Percentiles rank a stretch among this genome's conserved stretches.
These are phyloP conservation scores for Brachyistius frenatus DNA, from an alignment of 2,113 vertebrate genomes.

Conservation along the genomic window DNA sequence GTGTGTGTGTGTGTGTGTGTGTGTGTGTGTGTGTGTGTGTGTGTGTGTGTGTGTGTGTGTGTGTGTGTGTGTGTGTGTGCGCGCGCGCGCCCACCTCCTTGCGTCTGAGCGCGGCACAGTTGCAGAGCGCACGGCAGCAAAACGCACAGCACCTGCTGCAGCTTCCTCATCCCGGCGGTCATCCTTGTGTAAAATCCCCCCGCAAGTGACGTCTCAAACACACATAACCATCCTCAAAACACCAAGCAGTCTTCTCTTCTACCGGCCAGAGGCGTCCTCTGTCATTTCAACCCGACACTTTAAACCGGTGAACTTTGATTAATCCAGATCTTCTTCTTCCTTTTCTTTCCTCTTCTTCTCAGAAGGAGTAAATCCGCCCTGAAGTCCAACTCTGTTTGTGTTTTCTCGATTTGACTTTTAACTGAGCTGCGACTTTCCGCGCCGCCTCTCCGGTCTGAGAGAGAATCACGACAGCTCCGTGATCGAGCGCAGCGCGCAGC, in stretches of 20 bases:
- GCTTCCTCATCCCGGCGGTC: slow-evolving; percentile 33
- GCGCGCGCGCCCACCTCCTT: slow-evolving; percentile 66
- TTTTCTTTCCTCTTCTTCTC: background rate
- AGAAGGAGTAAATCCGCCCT: background rate
- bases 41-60: slow-evolving; percentile 18
- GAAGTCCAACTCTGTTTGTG: background rate
- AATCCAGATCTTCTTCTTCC: background rate
- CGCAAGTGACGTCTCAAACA: slow-evolving; percentile 11
- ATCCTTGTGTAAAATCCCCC: slow-evolving; percentile 51
- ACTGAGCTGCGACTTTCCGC: slow-evolving; percentile 15
- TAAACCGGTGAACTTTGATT: background rate
- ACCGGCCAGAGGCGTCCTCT: accelerated
- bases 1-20: slow-evolving; percentile 12
- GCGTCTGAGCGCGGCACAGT: slow-evolving; percentile 68
- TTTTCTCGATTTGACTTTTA: slow-evolving; percentile 13
- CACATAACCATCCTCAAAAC: background rate
- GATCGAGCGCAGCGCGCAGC: slow-evolving; percentile 61
- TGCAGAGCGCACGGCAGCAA: slow-evolving; percentile 65
- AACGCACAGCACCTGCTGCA: slow-evolving; percentile 63
- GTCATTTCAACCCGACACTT: slow-evolving; percentile 10
- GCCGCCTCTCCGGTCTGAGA: slow-evolving; percentile 18
- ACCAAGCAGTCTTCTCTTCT: background rate
- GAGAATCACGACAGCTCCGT: slow-evolving; percentile 60
- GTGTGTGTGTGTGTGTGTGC: slow-evolving; percentile 10
- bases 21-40: slow-evolving; percentile 14